These are phyloP conservation scores for Decapterus maruadsi DNA, from an alignment of 2,797 vertebrate species.

Conservation along the genomic window DNA sequence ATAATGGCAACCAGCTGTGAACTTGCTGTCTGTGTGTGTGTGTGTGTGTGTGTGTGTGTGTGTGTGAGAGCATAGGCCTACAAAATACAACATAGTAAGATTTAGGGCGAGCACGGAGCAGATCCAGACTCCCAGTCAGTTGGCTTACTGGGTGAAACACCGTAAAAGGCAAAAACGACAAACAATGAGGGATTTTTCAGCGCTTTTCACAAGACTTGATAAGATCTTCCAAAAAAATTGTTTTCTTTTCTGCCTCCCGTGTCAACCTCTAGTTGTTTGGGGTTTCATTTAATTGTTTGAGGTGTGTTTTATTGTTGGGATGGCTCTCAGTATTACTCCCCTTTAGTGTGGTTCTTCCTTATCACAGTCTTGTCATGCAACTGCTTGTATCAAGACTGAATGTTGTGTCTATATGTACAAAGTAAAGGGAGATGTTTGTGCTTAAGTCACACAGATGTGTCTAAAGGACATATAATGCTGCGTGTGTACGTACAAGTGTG, in stretches of 20 bases:
- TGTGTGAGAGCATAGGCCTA: conserved; percentile 36
- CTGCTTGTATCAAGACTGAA: conserved; percentile 22
- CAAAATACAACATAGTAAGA: conserved; percentile 59
- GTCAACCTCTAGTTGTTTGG: conserved; percentile 30
- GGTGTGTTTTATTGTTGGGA: conserved; percentile 36
- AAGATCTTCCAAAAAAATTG: conserved; percentile 48
- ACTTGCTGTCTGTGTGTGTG: conserved; percentile 39
- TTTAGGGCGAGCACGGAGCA: conserved; percentile 71
- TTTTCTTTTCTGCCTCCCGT: conserved; percentile 44
- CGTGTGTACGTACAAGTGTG: conserved; percentile 36
- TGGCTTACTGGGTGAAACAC: conserved; percentile 55
- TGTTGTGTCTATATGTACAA: conserved; percentile 63
- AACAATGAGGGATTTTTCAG: conserved; percentile 30
- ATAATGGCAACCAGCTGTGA: conserved; percentile 86
- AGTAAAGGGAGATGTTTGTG: conserved; percentile 7
- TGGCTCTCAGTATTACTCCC: conserved; percentile 31
- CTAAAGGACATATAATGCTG: conserved; percentile 1
- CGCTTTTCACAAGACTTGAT: conserved; percentile 62
- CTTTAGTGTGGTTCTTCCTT: conserved; percentile 51
- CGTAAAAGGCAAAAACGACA: conserved; percentile 78
- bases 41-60: conserved; percentile 25
- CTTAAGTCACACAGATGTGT: neutral
- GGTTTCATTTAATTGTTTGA: conserved; percentile 45
- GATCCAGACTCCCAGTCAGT: conserved; percentile 61
- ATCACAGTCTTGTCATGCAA: conserved; percentile 30